Percentiles rank a stretch among this genome's conserved stretches.
Evolutionary conservation across 2,888 invertebrate species (phyloP).

Genomic region (Eurois occulta): DNA sequence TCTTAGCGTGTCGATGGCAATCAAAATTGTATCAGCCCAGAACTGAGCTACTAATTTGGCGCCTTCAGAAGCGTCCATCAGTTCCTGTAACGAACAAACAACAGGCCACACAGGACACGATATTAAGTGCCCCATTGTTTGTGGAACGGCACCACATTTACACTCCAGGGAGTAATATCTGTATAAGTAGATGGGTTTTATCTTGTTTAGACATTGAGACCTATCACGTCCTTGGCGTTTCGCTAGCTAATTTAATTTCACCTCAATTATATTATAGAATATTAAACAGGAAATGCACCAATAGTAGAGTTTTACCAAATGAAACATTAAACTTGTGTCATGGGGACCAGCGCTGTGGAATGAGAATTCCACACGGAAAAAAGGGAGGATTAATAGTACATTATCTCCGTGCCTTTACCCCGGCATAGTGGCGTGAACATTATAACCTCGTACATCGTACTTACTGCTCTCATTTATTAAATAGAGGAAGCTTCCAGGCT

Average conservation of each 20-base stretch:
- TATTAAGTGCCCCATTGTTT: no score
- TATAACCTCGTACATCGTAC: constrained; percentile 61
- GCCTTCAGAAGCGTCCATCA: no score
- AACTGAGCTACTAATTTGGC: no score
- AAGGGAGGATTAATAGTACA: constrained; percentile 44
- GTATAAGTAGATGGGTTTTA: no score
- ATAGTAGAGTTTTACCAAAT: neutral
- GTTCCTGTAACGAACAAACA: no score
- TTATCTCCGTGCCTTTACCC: constrained; percentile 31
- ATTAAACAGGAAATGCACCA: neutral
- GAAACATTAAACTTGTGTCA: neutral
- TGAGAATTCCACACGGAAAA: constrained; percentile 25
- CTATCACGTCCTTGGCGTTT: neutral
- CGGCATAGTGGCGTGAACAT: constrained; percentile 54
- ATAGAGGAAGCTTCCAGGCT: constrained; percentile 54
- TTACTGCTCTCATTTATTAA: constrained; percentile 62
- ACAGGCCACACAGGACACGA: no score
- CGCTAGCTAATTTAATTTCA: neutral
- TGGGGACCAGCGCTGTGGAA: neutral
- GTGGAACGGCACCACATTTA: no score
- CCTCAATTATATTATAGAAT: neutral
- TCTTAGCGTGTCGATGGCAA: no score
- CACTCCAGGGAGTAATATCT: no score
- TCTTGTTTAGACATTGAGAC: neutral
- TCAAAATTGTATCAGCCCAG: no score